Conservation (phyloP, 2,888 invertebrate species). For the Melanostoma mellinum region DNA sequence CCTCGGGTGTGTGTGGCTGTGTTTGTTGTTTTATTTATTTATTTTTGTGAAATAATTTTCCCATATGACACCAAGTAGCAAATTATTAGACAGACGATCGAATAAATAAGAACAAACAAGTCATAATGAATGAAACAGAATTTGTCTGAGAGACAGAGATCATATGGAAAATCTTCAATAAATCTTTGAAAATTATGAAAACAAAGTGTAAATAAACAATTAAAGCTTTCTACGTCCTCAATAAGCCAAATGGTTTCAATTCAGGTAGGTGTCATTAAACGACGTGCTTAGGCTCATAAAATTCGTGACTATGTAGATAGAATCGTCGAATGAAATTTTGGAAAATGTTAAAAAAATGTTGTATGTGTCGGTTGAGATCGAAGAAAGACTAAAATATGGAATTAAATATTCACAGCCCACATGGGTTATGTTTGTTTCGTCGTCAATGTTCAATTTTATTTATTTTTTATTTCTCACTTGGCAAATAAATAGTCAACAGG, state of each 20-base stretch:
- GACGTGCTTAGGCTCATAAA: neutral
- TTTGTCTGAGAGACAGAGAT: slow-evolving; percentile 21
- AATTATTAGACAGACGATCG: slow-evolving; percentile 33
- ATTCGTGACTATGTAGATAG: too few relatives aligned
- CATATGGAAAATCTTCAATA: slow-evolving; percentile 46
- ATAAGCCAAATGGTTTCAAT: slow-evolving; percentile 19
- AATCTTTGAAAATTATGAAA: slow-evolving; percentile 51
- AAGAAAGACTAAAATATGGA: too few relatives aligned
- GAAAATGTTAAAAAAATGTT: too few relatives aligned
- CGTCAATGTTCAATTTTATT: too few relatives aligned
- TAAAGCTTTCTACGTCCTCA: slow-evolving; percentile 11
- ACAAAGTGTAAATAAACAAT: slow-evolving; percentile 62
- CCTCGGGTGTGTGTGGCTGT: neutral
- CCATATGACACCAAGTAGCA: slow-evolving; percentile 34
- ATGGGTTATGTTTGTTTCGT: too few relatives aligned
- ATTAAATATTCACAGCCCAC: too few relatives aligned
- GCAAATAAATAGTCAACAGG: too few relatives aligned
- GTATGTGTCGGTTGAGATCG: too few relatives aligned
- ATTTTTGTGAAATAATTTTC: slow-evolving; percentile 24
- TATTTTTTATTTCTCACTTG: too few relatives aligned
- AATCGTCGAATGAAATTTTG: too few relatives aligned
- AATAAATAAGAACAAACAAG: slow-evolving; percentile 48
- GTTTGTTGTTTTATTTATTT: slow-evolving; percentile 32
- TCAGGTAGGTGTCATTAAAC: slow-evolving; percentile 34
- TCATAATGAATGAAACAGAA: slow-evolving; percentile 17